Conservation (phyloP, 2,113 vertebrate genomes). For the Melanotaenia duboulayi region DNA sequence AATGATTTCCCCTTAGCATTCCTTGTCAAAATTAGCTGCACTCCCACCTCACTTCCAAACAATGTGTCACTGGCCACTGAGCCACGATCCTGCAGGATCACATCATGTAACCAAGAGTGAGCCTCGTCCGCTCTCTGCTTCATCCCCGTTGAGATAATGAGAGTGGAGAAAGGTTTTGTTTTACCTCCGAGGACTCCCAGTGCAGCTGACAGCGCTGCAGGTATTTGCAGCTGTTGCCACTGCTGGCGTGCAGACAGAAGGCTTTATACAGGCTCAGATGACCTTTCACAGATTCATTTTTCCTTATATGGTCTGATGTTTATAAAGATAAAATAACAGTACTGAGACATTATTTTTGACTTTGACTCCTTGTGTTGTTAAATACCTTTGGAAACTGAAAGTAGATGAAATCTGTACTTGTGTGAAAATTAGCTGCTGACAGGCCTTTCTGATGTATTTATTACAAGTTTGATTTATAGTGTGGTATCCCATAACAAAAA, state of each 20-base stretch:
- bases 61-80: conserved; percentile 53
- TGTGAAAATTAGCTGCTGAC: conserved; percentile 53
- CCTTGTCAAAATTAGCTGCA: conserved; percentile 65
- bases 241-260: conserved; percentile 77
- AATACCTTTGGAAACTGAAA: background rate
- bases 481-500: conserved; percentile 37
- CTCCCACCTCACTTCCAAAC: conserved; percentile 59
- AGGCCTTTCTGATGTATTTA: conserved; percentile 26
- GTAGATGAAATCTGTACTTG: background rate
- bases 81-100: conserved; percentile 68
- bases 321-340: conserved; percentile 20
- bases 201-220: conserved; percentile 74
- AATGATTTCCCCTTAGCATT: conserved; percentile 57
- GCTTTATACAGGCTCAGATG: conserved; percentile 61
- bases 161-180: conserved; percentile 79
- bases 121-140: conserved; percentile 52
- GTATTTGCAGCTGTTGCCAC: conserved; percentile 83
- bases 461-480: conserved; percentile 61
- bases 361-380: background rate
- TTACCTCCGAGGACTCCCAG: conserved; percentile 71
- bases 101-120: conserved; percentile 58
- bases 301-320: conserved; percentile 64
- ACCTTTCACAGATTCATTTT: conserved; percentile 43
- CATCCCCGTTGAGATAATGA: conserved; percentile 69
- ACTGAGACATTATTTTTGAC: background rate